Evolutionary conservation across 2,797 vertebrate genomes (phyloP).

Genomic region (Salarias fasciatus): DNA sequence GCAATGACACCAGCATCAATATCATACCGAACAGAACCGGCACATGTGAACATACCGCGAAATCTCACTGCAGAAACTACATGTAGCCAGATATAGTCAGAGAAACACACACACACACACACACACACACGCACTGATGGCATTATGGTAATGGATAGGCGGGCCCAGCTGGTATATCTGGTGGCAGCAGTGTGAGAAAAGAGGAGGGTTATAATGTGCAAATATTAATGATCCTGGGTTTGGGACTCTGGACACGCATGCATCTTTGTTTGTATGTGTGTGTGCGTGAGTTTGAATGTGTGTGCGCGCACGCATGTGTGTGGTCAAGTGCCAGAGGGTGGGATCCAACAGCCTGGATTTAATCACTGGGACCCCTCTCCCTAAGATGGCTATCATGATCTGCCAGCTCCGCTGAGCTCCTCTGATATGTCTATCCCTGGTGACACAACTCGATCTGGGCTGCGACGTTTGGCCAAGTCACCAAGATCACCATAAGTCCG

Average conservation of each 20-base stretch:
- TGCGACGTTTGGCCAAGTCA: slow-evolving; percentile 74
- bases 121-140: slow-evolving; percentile 64
- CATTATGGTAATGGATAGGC: slow-evolving; percentile 80
- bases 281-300: slow-evolving; percentile 44
- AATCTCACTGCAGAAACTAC: slow-evolving; percentile 28
- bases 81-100: slow-evolving; percentile 29
- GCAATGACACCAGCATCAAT: slow-evolving; percentile 45
- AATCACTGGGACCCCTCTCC: slow-evolving; percentile 78
- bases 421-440: slow-evolving; percentile 79
- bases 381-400: slow-evolving; percentile 81
- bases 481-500: slow-evolving; percentile 79
- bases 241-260: slow-evolving; percentile 77
- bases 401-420: slow-evolving; percentile 79
- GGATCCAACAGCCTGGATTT: slow-evolving; percentile 80
- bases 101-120: slow-evolving; percentile 36
- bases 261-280: slow-evolving; percentile 59
- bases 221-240: slow-evolving; percentile 84
- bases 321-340: slow-evolving; percentile 77
- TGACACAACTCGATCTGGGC: slow-evolving; percentile 76
- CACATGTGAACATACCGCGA: slow-evolving; percentile 40
- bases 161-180: slow-evolving; percentile 85
- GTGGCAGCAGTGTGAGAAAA: slow-evolving; percentile 82
- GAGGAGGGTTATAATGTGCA: slow-evolving; percentile 84
- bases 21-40: slow-evolving; percentile 33
- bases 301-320: slow-evolving; percentile 19